Conservation (phyloP, 2,888 invertebrate species). For the Ganaspis brasiliensis region DNA sequence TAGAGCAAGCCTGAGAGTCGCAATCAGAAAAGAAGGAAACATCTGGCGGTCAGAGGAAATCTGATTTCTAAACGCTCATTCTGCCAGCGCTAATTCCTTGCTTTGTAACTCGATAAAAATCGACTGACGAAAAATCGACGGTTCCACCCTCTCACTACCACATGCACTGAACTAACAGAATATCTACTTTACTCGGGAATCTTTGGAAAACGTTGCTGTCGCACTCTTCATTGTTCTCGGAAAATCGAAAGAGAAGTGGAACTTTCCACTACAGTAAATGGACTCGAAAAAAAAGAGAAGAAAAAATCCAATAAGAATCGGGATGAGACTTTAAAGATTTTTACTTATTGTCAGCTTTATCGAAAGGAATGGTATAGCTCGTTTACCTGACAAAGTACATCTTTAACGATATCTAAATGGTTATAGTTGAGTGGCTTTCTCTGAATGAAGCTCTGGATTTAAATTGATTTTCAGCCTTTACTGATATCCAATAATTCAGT, state of each 20-base stretch:
- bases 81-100: constrained; percentile 67
- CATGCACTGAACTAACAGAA: not conserved
- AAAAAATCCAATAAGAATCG: constrained; percentile 14
- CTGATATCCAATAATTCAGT: constrained; percentile 20
- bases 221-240: constrained; percentile 26
- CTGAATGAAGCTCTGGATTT: constrained; percentile 10
- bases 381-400: constrained; percentile 27
- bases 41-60: constrained; percentile 76
- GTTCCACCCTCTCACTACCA: constrained; percentile 29
- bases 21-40: constrained; percentile 70
- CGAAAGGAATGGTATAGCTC: constrained; percentile 8
- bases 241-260: not conserved
- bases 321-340: constrained; percentile 28
- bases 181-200: constrained; percentile 13
- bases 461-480: constrained; percentile 13
- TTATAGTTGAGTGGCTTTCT: constrained; percentile 17
- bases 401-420: constrained; percentile 27
- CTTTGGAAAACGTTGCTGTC: constrained; percentile 1
- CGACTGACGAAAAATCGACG: constrained; percentile 60
- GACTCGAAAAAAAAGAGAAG: not conserved
- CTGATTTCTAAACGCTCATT: constrained; percentile 73
- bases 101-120: constrained; percentile 75
- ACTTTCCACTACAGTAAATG: constrained; percentile 1
- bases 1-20: constrained; percentile 29
- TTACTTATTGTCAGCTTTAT: constrained; percentile 25